Base-by-base conservation (phyloP, 2,113 vertebrate species). In the Microcebus murinus region DNA sequence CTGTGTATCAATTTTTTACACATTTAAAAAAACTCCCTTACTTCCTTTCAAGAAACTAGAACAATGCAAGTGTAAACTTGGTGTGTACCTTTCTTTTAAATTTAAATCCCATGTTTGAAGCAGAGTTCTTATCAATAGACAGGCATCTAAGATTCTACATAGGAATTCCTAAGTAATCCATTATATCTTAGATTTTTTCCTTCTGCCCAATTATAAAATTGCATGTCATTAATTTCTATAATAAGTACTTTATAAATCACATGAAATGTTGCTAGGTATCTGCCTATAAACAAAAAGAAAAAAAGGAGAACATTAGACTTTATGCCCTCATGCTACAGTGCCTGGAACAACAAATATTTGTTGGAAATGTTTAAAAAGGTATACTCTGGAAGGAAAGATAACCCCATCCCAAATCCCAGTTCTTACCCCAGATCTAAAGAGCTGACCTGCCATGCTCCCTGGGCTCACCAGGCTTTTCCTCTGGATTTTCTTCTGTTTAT, bases 91-190 rank as follows among this genome's bases (percentile, higher is more conserved):
- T 81, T 76, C 21, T 86, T 21, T 79, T 70, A 81, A 90, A 71
- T 55, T 77, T 73, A 85, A 57, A 84, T 68, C 73, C 25, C 23
- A 34, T 52, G 13, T 87, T 95, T 95, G 50, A 82, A 96, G 73
- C 14, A 34, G 2, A 2, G 2, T 12, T 83, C 52, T 31, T 31
- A 90, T 20, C 73, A 45, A 67, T 48, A 81, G 52, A n/a, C 27
- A 93, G 65, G 57, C n/a, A 63, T 61, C 31, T 17, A 4, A 67
- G 48, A 73, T 74, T 70, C 29, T 74, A 73, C 55, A 39, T 39
- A 27, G 2, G n/a, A 52, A 95, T 93, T 80, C 25, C 57, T 50
- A 80, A 74, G 70, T 73, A 10, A 59, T 21, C 4, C 59, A 29
- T 55, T 27, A 31, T 8, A n/a, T 25, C 15, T 90, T 42, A 73